Evolutionary conservation across 2,888 invertebrate species (phyloP).

Genomic region (Drosophila neonasuta): DNA sequence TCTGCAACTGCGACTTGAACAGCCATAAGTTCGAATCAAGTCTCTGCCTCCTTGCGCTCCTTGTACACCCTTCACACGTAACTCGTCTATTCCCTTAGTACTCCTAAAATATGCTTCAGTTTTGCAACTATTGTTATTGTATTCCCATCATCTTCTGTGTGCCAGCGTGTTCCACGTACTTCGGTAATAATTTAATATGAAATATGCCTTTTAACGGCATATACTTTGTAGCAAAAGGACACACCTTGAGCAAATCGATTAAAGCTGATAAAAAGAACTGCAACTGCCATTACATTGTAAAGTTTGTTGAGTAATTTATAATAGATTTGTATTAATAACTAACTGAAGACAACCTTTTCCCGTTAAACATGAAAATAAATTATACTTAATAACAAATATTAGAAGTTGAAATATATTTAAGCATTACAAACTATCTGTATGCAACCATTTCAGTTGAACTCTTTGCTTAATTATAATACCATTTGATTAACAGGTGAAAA

Average conservation of each 20-base stretch:
- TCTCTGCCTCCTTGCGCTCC: conserved; percentile 6
- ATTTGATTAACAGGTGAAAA: not conserved
- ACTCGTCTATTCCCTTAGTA: not conserved
- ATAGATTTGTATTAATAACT: too few relatives aligned
- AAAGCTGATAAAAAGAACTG: conserved; percentile 14
- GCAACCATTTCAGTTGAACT: too few relatives aligned
- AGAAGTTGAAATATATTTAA: too few relatives aligned
- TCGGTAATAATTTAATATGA: conserved; percentile 66
- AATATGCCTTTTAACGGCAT: conserved; percentile 56
- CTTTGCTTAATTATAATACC: not conserved
- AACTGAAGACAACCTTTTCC: too few relatives aligned
- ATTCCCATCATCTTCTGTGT: conserved; percentile 55
- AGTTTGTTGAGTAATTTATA: too few relatives aligned
- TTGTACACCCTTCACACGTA: not conserved
- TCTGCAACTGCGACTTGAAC: conserved; percentile 64
- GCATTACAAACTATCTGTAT: too few relatives aligned
- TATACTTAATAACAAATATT: too few relatives aligned
- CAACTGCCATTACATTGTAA: conserved; percentile 1
- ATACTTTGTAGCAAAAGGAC: conserved; percentile 5
- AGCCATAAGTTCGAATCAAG: conserved; percentile 72
- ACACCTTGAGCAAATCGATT: conserved; percentile 17
- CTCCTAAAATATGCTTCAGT: conserved; percentile 64
- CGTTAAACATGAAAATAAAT: too few relatives aligned
- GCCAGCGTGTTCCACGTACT: conserved; percentile 58
- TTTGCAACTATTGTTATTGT: conserved; percentile 58